Evolutionary conservation across 2,888 invertebrate species (phyloP).

Genomic region (Horisme vitalbata): DNA sequence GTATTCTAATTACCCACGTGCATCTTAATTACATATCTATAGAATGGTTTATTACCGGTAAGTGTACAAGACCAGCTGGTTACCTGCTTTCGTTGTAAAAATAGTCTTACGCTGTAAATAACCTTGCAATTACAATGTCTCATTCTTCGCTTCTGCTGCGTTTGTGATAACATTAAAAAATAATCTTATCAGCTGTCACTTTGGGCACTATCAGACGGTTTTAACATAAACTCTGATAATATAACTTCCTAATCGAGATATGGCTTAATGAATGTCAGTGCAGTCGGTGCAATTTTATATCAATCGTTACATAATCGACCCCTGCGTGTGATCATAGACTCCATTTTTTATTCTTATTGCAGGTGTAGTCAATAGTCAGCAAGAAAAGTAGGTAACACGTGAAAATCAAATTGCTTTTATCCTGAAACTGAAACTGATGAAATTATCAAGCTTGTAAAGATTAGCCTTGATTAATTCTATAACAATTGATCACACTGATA

Average conservation of each 20-base stretch:
- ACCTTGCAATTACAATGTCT: conserved; percentile 31
- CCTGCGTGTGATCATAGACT: too few relatives aligned
- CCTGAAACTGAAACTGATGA: too few relatives aligned
- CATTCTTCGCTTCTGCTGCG: conserved; percentile 31
- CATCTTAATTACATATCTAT: neutral
- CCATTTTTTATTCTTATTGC: too few relatives aligned
- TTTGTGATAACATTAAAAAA: conserved; percentile 26
- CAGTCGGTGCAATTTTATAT: too few relatives aligned
- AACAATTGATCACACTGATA: too few relatives aligned
- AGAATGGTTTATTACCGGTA: neutral
- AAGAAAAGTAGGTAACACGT: too few relatives aligned
- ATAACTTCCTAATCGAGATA: conserved; percentile 25
- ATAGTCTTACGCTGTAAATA: conserved; percentile 17
- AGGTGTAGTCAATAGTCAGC: too few relatives aligned
- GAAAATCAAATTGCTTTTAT: too few relatives aligned
- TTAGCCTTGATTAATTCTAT: too few relatives aligned
- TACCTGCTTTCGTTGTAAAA: conserved; percentile 3
- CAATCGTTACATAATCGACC: too few relatives aligned
- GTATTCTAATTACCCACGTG: too few relatives aligned
- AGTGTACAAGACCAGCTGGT: neutral
- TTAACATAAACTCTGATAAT: conserved; percentile 27
- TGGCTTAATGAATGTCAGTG: neutral
- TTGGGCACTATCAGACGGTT: conserved; percentile 21
- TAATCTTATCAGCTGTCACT: conserved; percentile 26
- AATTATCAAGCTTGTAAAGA: too few relatives aligned